Evolutionary conservation across 2,888 invertebrate genomes (phyloP).

Genomic region (Mythimna impura): DNA sequence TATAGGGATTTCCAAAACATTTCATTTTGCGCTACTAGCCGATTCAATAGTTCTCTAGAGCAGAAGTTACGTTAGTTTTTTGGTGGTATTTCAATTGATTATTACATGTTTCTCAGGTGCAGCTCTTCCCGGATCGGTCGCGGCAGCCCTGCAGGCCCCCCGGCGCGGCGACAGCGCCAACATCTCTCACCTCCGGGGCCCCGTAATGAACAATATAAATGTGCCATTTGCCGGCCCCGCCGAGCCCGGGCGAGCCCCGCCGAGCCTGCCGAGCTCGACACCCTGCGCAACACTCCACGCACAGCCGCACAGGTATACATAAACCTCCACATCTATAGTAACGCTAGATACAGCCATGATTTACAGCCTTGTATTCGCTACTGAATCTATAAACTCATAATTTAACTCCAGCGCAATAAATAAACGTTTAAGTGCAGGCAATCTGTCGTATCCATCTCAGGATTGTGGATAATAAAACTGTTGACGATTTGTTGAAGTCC

Average conservation of each 20-base stretch:
- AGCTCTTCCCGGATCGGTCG: constrained; percentile 1
- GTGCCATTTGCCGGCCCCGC: constrained; percentile 80
- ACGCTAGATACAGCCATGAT: constrained; percentile 57
- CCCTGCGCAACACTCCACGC: constrained; percentile 53
- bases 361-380: constrained; percentile 64
- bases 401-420: constrained; percentile 64
- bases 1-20: not conserved
- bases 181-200: constrained; percentile 88
- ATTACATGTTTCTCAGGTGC: constrained; percentile 32
- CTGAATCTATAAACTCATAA: constrained; percentile 68
- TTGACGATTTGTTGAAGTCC: constrained; percentile 59
- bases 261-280: constrained; percentile 47
- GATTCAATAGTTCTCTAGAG: not conserved
- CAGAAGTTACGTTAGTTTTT: not conserved
- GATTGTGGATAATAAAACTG: constrained; percentile 61
- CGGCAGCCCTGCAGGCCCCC: constrained; percentile 81
- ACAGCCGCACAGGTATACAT: constrained; percentile 45
- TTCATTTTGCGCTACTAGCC: not conserved
- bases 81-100: not conserved
- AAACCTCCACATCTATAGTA: constrained; percentile 30
- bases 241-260: constrained; percentile 39
- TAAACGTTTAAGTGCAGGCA: constrained; percentile 65
- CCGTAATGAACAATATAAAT: constrained; percentile 88
- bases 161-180: constrained; percentile 84
- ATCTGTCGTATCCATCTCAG: constrained; percentile 65